phyloP scores from a whole-genome alignment of 1,140 invertebrate genomes.

The Zaprionus nigranus region DNA sequence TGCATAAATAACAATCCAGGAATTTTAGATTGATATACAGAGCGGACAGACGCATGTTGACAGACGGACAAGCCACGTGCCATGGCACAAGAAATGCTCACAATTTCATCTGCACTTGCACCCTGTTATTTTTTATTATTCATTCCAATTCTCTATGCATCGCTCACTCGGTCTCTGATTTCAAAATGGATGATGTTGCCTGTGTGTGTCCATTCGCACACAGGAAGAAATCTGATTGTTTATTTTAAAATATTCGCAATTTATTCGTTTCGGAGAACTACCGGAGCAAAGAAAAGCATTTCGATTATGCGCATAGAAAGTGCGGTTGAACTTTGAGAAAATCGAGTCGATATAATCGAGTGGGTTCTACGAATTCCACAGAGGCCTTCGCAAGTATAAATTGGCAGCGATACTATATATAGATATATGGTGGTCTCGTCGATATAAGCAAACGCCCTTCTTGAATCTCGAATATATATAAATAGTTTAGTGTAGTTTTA shows the following conservation, averaged over 20 bases:
- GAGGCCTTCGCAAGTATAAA: too few species aligned
- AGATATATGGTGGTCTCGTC: too few species aligned
- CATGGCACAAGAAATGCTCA: background rate
- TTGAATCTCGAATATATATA: too few species aligned
- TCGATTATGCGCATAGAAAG: background rate
- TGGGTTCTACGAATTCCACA: background rate
- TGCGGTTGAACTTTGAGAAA: background rate
- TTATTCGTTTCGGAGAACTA: background rate
- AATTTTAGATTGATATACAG: background rate
- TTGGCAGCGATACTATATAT: too few species aligned
- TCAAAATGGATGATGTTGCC: background rate
- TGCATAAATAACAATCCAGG: conserved; percentile 33
- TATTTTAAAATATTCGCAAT: conserved; percentile 6
- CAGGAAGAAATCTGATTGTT: background rate
- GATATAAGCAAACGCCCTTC: too few species aligned
- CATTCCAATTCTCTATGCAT: conserved; percentile 2
- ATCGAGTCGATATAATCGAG: background rate
- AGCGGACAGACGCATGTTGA: background rate
- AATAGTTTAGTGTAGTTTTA: too few species aligned
- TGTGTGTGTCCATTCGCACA: background rate
- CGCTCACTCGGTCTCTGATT: conserved; percentile 3
- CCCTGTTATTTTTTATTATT: conserved; percentile 9
- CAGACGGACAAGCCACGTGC: conserved; percentile 20
- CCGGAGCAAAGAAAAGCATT: background rate
- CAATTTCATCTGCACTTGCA: background rate